Base-by-base conservation (phyloP, 2,888 invertebrate genomes). In the Polydrusus pterygomalis region DNA sequence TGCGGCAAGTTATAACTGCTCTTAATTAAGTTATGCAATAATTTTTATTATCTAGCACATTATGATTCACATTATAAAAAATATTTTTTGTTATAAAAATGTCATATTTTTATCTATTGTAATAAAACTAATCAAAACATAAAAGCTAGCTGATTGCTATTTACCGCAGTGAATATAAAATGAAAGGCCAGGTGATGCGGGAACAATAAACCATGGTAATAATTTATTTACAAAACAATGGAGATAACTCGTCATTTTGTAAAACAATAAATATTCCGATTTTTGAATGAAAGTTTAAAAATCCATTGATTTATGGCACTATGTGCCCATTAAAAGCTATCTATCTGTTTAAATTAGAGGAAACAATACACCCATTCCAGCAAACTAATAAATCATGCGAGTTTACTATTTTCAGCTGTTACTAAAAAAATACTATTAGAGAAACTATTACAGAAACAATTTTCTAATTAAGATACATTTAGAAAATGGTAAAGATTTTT, bases 271-370 rank as follows among this genome's bases (percentile, higher is more conserved):
- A 78, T 72, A 67, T 74, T 67, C 68, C 45, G 62, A 60, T 62
- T 74, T 67, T 70, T 77, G 60, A 62, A 62, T 62, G 62, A 20
- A 47, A 70, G 40, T 71, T 30, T 63, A 74, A 77, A 77, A 74
- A 74, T 63, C 43, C 49, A 69, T 69, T 77, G 77, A 77, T 77
- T 74, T 71, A 74, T 77, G 60, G 62, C 58, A 20, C 34, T 67
- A 43, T 70, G 49, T 74, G 64, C 30, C 63, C 68, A 78, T 75
- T 78, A 76, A 75, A 73, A 63, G 62, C 71, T 70, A 76, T 72
- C 75, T 75, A 75, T 73, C 76, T 70, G 71, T 78, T 74, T 75
- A 75, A 70, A 70, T 70, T 70, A 74, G 69, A 18, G 74, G 51
- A 74, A 69, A 70, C 69, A 70, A 74, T 70, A 70, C 51, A 73